A percentile compares a stretch with the other conserved stretches of the same genome.
Evolutionary conservation across 1,140 invertebrate genomes (phyloP).

Genomic region (Drosophila orena): DNA sequence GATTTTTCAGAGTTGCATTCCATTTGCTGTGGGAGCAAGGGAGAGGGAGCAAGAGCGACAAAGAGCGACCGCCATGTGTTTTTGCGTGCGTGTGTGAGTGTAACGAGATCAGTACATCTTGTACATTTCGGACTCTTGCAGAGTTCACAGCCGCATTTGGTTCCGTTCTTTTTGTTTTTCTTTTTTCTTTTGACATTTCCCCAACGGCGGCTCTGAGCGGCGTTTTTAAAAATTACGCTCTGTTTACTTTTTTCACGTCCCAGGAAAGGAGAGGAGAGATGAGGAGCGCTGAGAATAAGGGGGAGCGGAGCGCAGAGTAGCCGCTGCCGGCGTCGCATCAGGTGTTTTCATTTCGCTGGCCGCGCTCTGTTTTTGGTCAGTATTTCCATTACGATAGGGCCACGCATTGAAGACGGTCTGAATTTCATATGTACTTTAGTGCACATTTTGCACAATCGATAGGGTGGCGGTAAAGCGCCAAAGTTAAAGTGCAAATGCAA

Average conservation of each 20-base stretch:
- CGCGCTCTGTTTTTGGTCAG: slow-evolving; percentile 71
- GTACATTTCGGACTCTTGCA: slow-evolving; percentile 71
- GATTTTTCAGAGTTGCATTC: slow-evolving; percentile 55
- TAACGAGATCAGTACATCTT: slow-evolving; percentile 74
- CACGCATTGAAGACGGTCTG: slow-evolving; percentile 33
- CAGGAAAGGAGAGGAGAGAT: slow-evolving; percentile 34
- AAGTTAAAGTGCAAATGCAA: slow-evolving; percentile 10
- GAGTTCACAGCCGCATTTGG: slow-evolving; percentile 68
- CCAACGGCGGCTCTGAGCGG: slow-evolving; percentile 71
- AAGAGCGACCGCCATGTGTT: slow-evolving; percentile 74
- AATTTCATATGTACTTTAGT: not conserved
- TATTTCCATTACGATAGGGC: slow-evolving; percentile 41
- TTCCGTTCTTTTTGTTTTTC: slow-evolving; percentile 21
- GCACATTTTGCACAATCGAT: not conserved
- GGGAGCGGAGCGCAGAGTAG: slow-evolving; percentile 19
- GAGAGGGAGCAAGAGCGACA: slow-evolving; percentile 62
- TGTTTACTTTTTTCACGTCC: slow-evolving; percentile 75
- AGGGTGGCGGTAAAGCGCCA: not conserved
- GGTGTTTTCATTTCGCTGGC: slow-evolving; percentile 43
- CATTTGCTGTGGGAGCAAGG: slow-evolving; percentile 24
- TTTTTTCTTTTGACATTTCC: slow-evolving; percentile 71
- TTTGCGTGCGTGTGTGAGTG: slow-evolving; percentile 70
- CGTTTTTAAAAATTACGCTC: slow-evolving; percentile 79
- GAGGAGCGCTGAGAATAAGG: slow-evolving; percentile 13
- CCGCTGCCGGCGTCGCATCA: slow-evolving; percentile 63